A percentile compares a stretch with the other conserved stretches of the same genome.
These are phyloP conservation scores for Balaeniceps rex DNA, from an alignment of 2,113 vertebrate species.

Conservation along the genomic window DNA sequence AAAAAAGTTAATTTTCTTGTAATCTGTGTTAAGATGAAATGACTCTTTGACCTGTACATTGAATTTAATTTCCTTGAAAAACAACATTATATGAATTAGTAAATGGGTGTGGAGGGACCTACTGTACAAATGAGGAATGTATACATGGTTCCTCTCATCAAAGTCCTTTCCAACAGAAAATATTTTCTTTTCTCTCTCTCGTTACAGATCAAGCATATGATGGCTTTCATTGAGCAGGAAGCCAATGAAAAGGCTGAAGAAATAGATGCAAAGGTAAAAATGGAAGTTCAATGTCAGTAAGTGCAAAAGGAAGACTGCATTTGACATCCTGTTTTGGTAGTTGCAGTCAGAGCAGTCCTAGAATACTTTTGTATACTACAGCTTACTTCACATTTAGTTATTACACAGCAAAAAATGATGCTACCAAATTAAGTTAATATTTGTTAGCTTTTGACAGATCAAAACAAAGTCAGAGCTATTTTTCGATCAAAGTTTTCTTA, in stretches of 20 bases:
- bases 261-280: conserved; percentile 96
- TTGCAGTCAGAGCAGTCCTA: not conserved
- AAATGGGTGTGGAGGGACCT: not conserved
- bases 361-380: not conserved
- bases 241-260: conserved; percentile 99
- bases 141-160: not conserved
- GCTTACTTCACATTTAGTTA: not conserved
- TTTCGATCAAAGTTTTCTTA: not conserved
- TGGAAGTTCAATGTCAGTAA: not conserved
- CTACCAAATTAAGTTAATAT: not conserved
- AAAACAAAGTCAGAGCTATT: not conserved
- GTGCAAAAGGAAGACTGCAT: not conserved
- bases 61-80: not conserved
- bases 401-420: not conserved
- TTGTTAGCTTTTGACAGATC: not conserved
- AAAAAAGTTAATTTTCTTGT: not conserved
- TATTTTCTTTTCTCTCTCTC: not conserved
- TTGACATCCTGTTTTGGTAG: not conserved
- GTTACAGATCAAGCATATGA: conserved; percentile 97
- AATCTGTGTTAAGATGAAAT: not conserved
- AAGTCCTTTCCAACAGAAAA: not conserved
- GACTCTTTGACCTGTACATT: not conserved
- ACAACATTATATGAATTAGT: not conserved
- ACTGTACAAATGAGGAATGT: not conserved
- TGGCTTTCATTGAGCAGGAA: conserved; percentile 99